These are phyloP conservation scores for Eupsittula cactorum DNA, from an alignment of 2,113 vertebrate species.

Conservation along the genomic window DNA sequence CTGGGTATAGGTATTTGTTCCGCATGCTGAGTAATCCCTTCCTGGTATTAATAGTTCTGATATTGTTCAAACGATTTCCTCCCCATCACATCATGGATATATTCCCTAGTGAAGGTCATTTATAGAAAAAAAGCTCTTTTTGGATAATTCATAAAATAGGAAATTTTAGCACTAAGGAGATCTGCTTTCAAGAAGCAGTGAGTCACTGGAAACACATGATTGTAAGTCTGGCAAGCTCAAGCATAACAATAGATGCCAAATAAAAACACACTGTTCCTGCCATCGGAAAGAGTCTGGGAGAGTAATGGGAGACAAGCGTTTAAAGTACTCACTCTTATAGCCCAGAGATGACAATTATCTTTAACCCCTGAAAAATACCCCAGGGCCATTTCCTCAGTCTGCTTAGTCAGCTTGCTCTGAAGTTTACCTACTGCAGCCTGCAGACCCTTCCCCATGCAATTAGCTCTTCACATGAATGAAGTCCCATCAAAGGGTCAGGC, in stretches of 20 bases:
- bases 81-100: not conserved
- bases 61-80: conserved; percentile 21
- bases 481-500: not conserved
- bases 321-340: not conserved
- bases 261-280: conserved; percentile 3
- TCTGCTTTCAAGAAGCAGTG: conserved; percentile 34
- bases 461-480: not conserved
- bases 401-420: not conserved
- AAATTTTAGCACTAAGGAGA: conserved; percentile 20
- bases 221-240: not conserved
- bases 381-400: not conserved
- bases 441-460: not conserved
- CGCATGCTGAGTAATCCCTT: conserved; percentile 36
- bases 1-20: not conserved
- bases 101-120: not conserved
- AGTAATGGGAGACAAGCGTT: not conserved
- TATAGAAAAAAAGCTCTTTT: not conserved
- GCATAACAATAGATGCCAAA: conserved; percentile 33
- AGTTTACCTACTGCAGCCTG: not conserved
- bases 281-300: not conserved
- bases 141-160: conserved; percentile 18
- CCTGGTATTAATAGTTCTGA: conserved; percentile 18
- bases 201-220: conserved; percentile 43
- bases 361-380: not conserved
- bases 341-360: not conserved